A percentile compares a stretch with the other conserved stretches of the same genome.
Evolutionary conservation across 1,140 invertebrate genomes (phyloP).

Genomic region (Halyomorpha halys): DNA sequence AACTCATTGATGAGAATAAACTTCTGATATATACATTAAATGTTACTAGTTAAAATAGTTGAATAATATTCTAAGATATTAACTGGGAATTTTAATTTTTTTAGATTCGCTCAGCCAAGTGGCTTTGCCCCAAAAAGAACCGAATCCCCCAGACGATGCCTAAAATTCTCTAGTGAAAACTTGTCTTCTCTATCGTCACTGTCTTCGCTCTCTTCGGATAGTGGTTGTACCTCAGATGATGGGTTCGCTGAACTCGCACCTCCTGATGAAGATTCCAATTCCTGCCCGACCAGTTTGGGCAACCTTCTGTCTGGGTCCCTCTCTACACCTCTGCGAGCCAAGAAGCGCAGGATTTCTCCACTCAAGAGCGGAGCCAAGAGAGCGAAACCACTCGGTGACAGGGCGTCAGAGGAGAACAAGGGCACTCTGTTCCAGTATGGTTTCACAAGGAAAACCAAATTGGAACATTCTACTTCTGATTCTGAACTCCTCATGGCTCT

Average conservation of each 20-base stretch:
- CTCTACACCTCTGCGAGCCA: background rate
- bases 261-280: constrained; percentile 32
- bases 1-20: background rate
- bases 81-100: constrained; percentile 20
- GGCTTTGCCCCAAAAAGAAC: constrained; percentile 41
- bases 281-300: constrained; percentile 31
- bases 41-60: background rate
- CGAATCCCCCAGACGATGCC: constrained; percentile 38
- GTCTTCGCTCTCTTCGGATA: constrained; percentile 39
- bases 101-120: constrained; percentile 43
- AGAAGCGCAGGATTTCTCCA: constrained; percentile 7
- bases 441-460: constrained; percentile 31
- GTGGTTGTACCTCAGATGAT: constrained; percentile 48
- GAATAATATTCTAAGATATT: background rate
- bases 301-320: constrained; percentile 31
- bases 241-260: constrained; percentile 51
- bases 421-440: constrained; percentile 32
- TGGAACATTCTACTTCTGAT: constrained; percentile 39
- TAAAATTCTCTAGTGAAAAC: constrained; percentile 24
- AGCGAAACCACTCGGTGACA: constrained; percentile 10
- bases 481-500: constrained; percentile 34
- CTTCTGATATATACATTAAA: background rate
- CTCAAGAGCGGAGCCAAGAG: constrained; percentile 9
- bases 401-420: constrained; percentile 17
- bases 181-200: background rate